Percentiles rank a stretch among this genome's conserved stretches.
phyloP scores from a whole-genome alignment of 2,888 invertebrate genomes.

The Campoplex nolae region DNA sequence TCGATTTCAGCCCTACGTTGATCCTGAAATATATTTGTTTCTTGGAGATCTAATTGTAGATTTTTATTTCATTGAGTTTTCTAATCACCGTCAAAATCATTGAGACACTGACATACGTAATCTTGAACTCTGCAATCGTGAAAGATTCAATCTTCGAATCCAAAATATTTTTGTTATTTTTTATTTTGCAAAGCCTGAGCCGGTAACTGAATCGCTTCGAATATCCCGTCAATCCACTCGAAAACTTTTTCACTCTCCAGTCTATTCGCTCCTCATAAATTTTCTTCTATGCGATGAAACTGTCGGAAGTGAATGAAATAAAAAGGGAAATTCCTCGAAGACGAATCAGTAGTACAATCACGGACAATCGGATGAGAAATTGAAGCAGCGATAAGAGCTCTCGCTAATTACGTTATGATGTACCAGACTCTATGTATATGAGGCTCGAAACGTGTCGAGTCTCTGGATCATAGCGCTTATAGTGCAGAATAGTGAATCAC shows the following conservation, averaged over 20 bases:
- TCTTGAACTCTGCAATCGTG: too few species aligned
- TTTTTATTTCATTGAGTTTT: too few species aligned
- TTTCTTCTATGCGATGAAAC: background rate
- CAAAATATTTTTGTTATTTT: too few species aligned
- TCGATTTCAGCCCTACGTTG: too few species aligned
- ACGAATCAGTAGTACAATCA: background rate
- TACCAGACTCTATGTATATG: conserved; percentile 14
- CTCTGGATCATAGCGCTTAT: conserved; percentile 17
- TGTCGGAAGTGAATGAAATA: background rate
- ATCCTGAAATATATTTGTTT: too few species aligned
- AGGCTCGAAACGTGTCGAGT: conserved; percentile 49
- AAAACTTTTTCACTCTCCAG: background rate
- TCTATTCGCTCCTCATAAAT: background rate
- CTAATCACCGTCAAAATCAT: too few species aligned
- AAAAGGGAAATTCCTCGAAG: background rate
- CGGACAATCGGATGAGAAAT: background rate
- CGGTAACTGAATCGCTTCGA: background rate
- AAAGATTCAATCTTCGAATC: too few species aligned
- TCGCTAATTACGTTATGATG: conserved; percentile 52
- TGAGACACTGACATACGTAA: too few species aligned
- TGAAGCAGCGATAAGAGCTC: background rate
- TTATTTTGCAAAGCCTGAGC: too few species aligned
- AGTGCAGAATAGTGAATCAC: conserved; percentile 12
- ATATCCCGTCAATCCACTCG: background rate
- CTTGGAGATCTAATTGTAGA: too few species aligned